Evolutionary conservation across 1,140 invertebrate genomes (phyloP).

Genomic region (Lysiphlebus fabarum): DNA sequence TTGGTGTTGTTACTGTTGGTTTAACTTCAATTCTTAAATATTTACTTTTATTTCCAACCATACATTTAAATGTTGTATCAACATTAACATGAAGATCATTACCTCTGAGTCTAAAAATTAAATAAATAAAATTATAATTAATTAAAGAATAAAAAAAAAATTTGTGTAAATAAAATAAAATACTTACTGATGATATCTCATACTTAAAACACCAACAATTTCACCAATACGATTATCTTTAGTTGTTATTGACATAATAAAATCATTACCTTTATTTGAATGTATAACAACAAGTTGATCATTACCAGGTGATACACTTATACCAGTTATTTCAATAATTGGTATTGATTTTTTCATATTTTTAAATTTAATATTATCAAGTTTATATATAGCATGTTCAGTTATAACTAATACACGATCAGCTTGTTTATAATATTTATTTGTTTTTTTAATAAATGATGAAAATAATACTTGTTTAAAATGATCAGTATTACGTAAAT

Average conservation of each 20-base stretch:
- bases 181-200: constrained; percentile 72
- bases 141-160: not conserved
- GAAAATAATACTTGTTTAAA: constrained; percentile 63
- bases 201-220: constrained; percentile 77
- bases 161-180: constrained; percentile 4
- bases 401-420: constrained; percentile 87
- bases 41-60: constrained; percentile 70
- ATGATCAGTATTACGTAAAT: constrained; percentile 68
- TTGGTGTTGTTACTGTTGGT: constrained; percentile 57
- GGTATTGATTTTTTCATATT: constrained; percentile 79
- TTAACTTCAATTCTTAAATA: constrained; percentile 62
- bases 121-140: constrained; percentile 22
- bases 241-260: constrained; percentile 68
- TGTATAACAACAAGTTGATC: constrained; percentile 91
- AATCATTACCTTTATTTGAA: constrained; percentile 83
- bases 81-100: constrained; percentile 67
- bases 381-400: constrained; percentile 83
- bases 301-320: constrained; percentile 75
- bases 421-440: constrained; percentile 74
- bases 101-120: constrained; percentile 57
- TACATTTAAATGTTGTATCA: constrained; percentile 63
- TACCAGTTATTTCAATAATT: constrained; percentile 76
- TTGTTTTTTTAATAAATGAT: constrained; percentile 50
- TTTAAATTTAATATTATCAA: constrained; percentile 84
- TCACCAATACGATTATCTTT: constrained; percentile 80